Base-by-base conservation (phyloP, 2,113 vertebrate species). In the Bufo bufo region DNA sequence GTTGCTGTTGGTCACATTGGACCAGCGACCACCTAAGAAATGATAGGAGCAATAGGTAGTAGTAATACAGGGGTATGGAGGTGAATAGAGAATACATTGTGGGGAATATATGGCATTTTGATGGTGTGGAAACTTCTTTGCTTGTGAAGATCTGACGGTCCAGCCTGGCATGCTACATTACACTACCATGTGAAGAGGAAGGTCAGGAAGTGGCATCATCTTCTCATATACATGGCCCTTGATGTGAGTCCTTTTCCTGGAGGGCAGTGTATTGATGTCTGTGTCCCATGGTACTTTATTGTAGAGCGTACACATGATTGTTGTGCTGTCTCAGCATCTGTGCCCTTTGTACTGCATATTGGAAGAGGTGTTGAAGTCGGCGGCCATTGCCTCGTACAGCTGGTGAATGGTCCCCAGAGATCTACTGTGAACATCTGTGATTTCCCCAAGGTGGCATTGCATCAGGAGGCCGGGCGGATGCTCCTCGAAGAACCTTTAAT, bases 381-480 rank as follows among this genome's bases (percentile, higher is more conserved):
- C 5, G 47, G 19, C 56, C 56, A 50, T n/a, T 45, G 20, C 19
- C 59, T 33, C 4, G 65, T 79, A 49, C 86, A 82, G 79, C 86
- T 82, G 58, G 56, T 50, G n/a, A 17, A 82, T 23, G 61, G 20
- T 77, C 75, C 19, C 59, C 63, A 61, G 23, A 23, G 13, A 12
- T 63, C 12, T 49, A 33, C 82, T 43, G 12, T 33, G 63, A 69
- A 78, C 74, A 72, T 63, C 56, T 43, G 45, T 58, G 80, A 77
- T 88, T 77, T 88, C 87, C 80, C 87, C 16, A 83, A 88, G 71
- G 56, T 65, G 56, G 58, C 45, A 86, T 19, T 58, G 43, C 65
- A 74, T 74, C 82, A 33, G 11, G 52, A 52, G 58, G 43, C 33
- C 78, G 52, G n/a, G 43, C 10, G 33, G 74, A 52, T 43, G 54